These are phyloP conservation scores for Orthosia incerta DNA, from an alignment of 2,888 invertebrate genomes.

Conservation along the genomic window DNA sequence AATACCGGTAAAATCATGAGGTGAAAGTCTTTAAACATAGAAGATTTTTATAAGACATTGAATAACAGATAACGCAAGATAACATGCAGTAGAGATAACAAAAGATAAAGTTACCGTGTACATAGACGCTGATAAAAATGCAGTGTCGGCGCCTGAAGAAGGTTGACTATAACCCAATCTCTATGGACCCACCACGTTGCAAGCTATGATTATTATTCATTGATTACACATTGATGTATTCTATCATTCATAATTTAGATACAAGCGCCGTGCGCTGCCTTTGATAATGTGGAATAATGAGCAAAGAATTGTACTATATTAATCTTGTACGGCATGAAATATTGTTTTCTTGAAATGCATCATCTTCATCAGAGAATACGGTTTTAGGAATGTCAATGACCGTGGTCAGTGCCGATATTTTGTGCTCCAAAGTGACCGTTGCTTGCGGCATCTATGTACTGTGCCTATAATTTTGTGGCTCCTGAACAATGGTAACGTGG, in stretches of 20 bases:
- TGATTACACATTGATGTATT: conserved; percentile 56
- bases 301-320: conserved; percentile 15
- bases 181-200: conserved; percentile 51
- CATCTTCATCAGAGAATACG: conserved; percentile 27
- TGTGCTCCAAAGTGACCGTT: conserved; percentile 46
- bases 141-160: conserved; percentile 52
- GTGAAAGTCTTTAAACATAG: conserved; percentile 59
- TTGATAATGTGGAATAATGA: conserved; percentile 33
- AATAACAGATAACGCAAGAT: conserved; percentile 60
- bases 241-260: conserved; percentile 55
- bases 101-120: conserved; percentile 56
- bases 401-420: conserved; percentile 45
- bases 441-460: conserved; percentile 47
- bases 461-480: conserved; percentile 50
- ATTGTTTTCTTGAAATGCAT: conserved; percentile 37
- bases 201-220: conserved; percentile 43
- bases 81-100: conserved; percentile 60
- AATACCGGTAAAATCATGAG: conserved; percentile 42
- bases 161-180: conserved; percentile 35
- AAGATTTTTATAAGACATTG: conserved; percentile 59
- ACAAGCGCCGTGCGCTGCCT: conserved; percentile 16
- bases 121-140: conserved; percentile 68
- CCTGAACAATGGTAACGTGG: conserved; percentile 39
- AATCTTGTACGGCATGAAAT: conserved; percentile 27
- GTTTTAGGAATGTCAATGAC: conserved; percentile 60